Evolutionary conservation across 2,888 invertebrate genomes (phyloP).

Genomic region (Rotaria socialis): DNA sequence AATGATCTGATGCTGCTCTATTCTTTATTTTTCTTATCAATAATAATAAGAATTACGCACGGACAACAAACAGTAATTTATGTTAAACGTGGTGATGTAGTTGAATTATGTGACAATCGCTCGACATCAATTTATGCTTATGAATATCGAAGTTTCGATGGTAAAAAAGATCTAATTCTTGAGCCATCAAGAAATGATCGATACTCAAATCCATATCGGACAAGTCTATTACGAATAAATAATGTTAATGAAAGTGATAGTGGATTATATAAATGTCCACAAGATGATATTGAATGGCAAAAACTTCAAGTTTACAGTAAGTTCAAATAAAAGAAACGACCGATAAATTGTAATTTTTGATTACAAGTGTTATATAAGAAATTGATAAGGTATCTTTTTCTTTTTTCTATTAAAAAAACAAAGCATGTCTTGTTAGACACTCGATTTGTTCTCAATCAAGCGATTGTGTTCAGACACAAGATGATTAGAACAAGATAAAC

Average conservation of each 20-base stretch:
- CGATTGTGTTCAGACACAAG: neutral
- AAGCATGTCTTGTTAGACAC: neutral
- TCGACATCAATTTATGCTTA: constrained; percentile 18
- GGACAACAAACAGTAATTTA: constrained; percentile 6
- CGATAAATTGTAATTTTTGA: neutral
- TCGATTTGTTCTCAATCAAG: constrained; percentile 15
- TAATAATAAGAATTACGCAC: neutral
- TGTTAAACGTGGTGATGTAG: constrained; percentile 10
- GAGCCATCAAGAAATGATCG: constrained; percentile 4
- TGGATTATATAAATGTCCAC: constrained; percentile 33
- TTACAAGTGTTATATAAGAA: neutral
- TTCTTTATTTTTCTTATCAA: neutral
- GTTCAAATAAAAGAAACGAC: neutral
- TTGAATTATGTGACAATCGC: constrained; percentile 35
- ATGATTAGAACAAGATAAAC: constrained; percentile 26
- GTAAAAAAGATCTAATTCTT: neutral
- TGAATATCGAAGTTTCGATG: constrained; percentile 21
- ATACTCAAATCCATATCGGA: constrained; percentile 23
- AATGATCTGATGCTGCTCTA: constrained; percentile 18
- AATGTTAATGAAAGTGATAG: constrained; percentile 23
- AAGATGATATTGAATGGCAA: constrained; percentile 35
- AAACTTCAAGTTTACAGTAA: constrained; percentile 10
- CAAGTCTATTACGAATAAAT: constrained; percentile 36
- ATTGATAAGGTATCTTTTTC: neutral
- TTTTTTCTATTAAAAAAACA: neutral